Base-by-base conservation (phyloP, 1,140 invertebrate genomes). In the Homarus americanus region DNA sequence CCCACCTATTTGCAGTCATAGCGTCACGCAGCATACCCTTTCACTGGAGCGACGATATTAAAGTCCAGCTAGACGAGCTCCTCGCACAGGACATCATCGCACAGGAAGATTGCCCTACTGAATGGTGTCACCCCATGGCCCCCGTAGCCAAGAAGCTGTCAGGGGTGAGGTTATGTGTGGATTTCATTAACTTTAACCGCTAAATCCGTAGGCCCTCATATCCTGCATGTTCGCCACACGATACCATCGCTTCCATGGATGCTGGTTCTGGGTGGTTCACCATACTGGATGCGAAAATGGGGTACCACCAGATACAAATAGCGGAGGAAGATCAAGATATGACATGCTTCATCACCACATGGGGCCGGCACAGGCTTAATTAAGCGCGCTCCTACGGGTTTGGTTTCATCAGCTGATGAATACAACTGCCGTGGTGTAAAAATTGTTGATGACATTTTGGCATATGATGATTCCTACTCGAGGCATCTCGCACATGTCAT, bases 101-200 rank as follows among this genome's bases (percentile, higher is more conserved):
- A n/a, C n/a, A n/a, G n/a, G n/a, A n/a, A n/a, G n/a, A n/a, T n/a
- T n/a, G n/a, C n/a, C n/a, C n/a, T n/a, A n/a, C n/a, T n/a, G n/a
- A n/a, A n/a, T n/a, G n/a, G n/a, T n/a, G n/a, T n/a, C n/a, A n/a
- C n/a, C n/a, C n/a, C n/a, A n/a, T n/a, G n/a, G n/a, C n/a, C n/a
- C n/a, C n/a, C n/a, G n/a, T n/a, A n/a, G n/a, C n/a, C n/a, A n/a
- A n/a, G n/a, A n/a, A n/a, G n/a, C n/a, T n/a, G n/a, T n/a, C n/a
- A n/a, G n/a, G n/a, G n/a, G n/a, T n/a, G n/a, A n/a, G n/a, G n/a
- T n/a, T n/a, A n/a, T n/a, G n/a, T n/a, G n/a, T 94, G 10, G 94
- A 95, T 91, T 94, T 94, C 36, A 93, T 87, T 41, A 34, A 83
- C n/a, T 82, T 94, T 12, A 94, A 94, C 86, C 84, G 92, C 38